phyloP scores from a whole-genome alignment of 2,888 invertebrate species.

The Dryobotodes eremita region DNA sequence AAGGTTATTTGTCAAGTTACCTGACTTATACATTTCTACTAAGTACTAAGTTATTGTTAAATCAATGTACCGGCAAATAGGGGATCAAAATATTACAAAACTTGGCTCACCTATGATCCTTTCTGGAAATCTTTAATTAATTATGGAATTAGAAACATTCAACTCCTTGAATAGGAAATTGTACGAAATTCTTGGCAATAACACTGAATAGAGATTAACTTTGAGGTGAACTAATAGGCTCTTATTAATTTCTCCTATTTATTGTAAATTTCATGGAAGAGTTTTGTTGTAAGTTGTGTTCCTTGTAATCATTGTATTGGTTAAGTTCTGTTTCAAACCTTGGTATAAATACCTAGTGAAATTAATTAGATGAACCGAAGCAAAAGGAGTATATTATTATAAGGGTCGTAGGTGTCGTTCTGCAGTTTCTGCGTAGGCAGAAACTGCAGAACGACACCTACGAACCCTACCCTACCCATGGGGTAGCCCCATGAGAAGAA shows the following conservation, averaged over 20 bases:
- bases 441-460: too few species aligned
- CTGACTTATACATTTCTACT: not conserved
- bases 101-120: constrained; percentile 71
- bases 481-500: too few species aligned
- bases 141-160: constrained; percentile 81
- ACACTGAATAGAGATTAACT: constrained; percentile 69
- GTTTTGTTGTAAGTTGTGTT: constrained; percentile 14
- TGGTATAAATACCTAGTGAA: too few species aligned
- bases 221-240: constrained; percentile 68
- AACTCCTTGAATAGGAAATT: constrained; percentile 83
- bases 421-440: not conserved
- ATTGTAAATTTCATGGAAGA: constrained; percentile 35
- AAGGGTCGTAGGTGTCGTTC: not conserved
- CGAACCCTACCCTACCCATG: too few species aligned
- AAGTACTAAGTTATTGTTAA: not conserved
- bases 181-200: constrained; percentile 70
- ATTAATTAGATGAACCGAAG: not conserved
- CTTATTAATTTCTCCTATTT: constrained; percentile 63
- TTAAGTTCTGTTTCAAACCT: not conserved
- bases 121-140: constrained; percentile 79
- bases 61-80: constrained; percentile 27
- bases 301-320: not conserved
- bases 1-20: not conserved
- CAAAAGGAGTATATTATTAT: too few species aligned
- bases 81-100: constrained; percentile 81